A percentile compares a stretch with the other conserved stretches of the same genome.
Evolutionary conservation across 2,113 vertebrate species (phyloP).

Genomic region (Phalacrocorax brasilianus): DNA sequence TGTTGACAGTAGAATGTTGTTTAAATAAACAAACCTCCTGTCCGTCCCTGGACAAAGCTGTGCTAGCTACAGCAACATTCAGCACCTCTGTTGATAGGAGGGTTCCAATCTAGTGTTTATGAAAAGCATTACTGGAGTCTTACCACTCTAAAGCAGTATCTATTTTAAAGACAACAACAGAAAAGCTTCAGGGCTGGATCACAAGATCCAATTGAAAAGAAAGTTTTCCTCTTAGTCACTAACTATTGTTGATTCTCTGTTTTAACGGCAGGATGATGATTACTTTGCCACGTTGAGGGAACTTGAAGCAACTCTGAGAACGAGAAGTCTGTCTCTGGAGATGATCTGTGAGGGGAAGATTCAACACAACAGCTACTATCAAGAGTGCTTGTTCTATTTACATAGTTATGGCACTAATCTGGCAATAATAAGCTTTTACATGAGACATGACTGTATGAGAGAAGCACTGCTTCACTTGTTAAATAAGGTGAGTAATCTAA

Average conservation of each 20-base stretch:
- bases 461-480: conserved; percentile 88
- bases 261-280: conserved; percentile 81
- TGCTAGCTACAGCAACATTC: background rate
- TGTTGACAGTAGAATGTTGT: background rate
- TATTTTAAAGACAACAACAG: background rate
- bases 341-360: conserved; percentile 79
- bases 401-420: conserved; percentile 89
- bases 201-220: background rate
- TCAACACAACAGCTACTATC: conserved; percentile 79
- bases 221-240: background rate
- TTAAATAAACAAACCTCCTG: background rate
- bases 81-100: background rate
- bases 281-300: conserved; percentile 89
- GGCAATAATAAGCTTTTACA: conserved; percentile 89
- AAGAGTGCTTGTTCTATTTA: conserved; percentile 93
- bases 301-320: conserved; percentile 83
- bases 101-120: background rate
- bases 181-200: background rate
- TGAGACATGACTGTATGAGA: conserved; percentile 86
- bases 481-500: conserved; percentile 80
- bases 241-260: background rate
- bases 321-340: conserved; percentile 72
- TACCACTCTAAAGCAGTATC: background rate
- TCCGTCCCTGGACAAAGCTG: background rate
- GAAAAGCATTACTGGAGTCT: background rate